Evolutionary conservation across 2,797 vertebrate genomes (phyloP).

Genomic region (Eospalax fontanierii): DNA sequence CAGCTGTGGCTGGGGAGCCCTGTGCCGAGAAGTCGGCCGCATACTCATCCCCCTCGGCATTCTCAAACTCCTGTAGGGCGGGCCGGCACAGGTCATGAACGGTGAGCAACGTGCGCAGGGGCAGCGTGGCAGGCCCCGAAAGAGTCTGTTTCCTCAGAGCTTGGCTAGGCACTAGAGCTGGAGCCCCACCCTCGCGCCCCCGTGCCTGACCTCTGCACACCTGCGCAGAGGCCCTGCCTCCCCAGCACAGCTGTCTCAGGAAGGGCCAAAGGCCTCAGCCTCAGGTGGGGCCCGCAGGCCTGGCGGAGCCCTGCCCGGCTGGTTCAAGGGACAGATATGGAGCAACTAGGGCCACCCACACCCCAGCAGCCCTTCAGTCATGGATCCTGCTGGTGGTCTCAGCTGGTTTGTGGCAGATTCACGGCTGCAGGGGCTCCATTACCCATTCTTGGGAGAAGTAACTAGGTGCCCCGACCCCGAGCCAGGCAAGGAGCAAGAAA

Average conservation of each 20-base stretch:
- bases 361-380: background rate
- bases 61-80: constrained; percentile 95
- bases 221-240: background rate
- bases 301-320: background rate
- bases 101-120: background rate
- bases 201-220: too few species aligned
- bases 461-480: background rate
- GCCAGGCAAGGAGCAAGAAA: background rate
- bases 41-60: constrained; percentile 95
- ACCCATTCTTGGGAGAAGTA: background rate
- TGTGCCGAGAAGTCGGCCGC: constrained; percentile 92
- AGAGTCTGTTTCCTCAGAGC: background rate
- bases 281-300: background rate
- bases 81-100: background rate
- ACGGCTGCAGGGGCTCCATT: background rate
- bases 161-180: background rate
- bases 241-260: background rate
- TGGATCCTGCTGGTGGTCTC: accelerated
- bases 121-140: accelerated
- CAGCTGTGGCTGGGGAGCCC: constrained; percentile 93
- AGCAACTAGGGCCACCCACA: background rate
- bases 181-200: background rate
- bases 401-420: background rate
- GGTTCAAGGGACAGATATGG: background rate
- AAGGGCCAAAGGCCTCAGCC: background rate